Conservation (phyloP, 2,888 invertebrate species). For the Drosophila lutescens region DNA sequence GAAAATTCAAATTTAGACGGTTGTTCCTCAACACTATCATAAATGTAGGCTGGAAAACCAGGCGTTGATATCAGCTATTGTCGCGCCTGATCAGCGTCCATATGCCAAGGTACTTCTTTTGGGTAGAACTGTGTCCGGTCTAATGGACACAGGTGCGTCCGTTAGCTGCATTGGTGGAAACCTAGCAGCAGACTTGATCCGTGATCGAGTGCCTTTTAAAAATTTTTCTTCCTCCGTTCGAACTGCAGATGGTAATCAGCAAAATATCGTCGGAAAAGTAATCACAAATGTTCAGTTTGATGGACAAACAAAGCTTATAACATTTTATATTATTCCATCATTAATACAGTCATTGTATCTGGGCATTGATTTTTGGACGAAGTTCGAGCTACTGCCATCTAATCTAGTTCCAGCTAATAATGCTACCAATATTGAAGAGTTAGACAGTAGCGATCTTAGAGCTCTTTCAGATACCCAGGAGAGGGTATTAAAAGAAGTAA, state of each 20-base stretch:
- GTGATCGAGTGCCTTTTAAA: not conserved
- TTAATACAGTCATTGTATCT: not conserved
- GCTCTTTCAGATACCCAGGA: not conserved
- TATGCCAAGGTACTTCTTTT: slow-evolving; percentile 1
- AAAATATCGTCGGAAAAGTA: slow-evolving; percentile 7
- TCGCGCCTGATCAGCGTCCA: slow-evolving; percentile 1
- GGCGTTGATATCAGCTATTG: not conserved
- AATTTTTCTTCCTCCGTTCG: not conserved
- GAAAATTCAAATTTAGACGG: too few species aligned
- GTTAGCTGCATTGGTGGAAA: slow-evolving; percentile 7
- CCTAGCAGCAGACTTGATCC: slow-evolving; percentile 1
- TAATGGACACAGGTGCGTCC: slow-evolving; percentile 10
- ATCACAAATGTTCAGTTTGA: slow-evolving; percentile 3
- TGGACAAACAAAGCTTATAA: not conserved
- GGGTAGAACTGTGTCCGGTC: not conserved
- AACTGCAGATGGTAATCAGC: slow-evolving; percentile 16
- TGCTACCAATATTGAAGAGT: not conserved
- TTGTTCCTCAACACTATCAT: not conserved
- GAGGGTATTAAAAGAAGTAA: not conserved
- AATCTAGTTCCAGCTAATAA: not conserved
- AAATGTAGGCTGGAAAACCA: slow-evolving; percentile 3
- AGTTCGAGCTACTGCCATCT: slow-evolving; percentile 4
- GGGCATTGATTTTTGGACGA: slow-evolving; percentile 15
- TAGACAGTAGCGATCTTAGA: slow-evolving; percentile 1
- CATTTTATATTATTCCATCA: slow-evolving; percentile 14